Percentiles rank a stretch among this genome's conserved stretches.
Evolutionary conservation across 2,113 vertebrate genomes (phyloP).

Genomic region (Macquaria ambigua): DNA sequence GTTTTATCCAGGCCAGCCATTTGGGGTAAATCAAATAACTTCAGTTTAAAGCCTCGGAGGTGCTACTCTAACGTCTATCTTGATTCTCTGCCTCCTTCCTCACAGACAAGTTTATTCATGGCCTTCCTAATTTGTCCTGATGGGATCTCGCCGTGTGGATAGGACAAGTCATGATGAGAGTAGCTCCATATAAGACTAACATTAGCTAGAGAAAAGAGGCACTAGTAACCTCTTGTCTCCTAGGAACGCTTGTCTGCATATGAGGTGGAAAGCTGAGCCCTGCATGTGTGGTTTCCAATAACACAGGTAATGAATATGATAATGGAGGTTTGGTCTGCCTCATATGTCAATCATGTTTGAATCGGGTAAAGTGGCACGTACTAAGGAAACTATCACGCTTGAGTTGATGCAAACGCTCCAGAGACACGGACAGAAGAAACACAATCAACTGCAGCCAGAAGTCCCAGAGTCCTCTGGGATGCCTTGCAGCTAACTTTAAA

Average conservation of each 20-base stretch:
- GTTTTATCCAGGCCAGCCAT: not conserved
- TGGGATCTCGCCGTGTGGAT: constrained; percentile 44
- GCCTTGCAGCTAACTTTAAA: constrained; percentile 57
- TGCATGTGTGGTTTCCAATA: constrained; percentile 63
- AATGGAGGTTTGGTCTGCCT: constrained; percentile 56
- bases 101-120: constrained; percentile 59
- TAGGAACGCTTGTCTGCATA: constrained; percentile 28
- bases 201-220: constrained; percentile 36
- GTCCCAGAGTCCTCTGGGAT: constrained; percentile 63
- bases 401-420: constrained; percentile 65
- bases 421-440: constrained; percentile 64
- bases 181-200: constrained; percentile 46
- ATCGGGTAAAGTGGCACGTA: constrained; percentile 53
- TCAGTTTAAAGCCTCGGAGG: constrained; percentile 47
- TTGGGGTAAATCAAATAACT: constrained; percentile 63
- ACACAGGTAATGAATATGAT: constrained; percentile 78
- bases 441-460: constrained; percentile 64
- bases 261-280: constrained; percentile 28
- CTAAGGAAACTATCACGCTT: constrained; percentile 58
- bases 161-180: constrained; percentile 47
- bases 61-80: constrained; percentile 37
- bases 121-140: constrained; percentile 60
- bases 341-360: constrained; percentile 57
- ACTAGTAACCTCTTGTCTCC: constrained; percentile 24
- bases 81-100: constrained; percentile 60